These are phyloP conservation scores for Tipula vernalis DNA, from an alignment of 2,888 invertebrate genomes.

Conservation along the genomic window DNA sequence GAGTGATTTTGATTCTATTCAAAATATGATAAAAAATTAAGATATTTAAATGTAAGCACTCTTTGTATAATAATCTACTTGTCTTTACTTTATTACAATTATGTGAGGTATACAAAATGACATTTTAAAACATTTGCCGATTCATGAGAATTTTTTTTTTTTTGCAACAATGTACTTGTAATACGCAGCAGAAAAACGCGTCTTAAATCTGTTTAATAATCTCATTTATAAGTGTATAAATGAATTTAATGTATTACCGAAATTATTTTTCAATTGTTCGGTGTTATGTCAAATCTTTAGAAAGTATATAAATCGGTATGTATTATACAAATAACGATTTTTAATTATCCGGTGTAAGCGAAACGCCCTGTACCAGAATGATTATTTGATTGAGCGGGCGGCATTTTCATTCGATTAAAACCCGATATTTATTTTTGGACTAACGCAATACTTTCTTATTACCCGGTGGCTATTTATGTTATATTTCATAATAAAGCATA, in stretches of 20 bases:
- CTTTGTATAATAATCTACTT: not conserved
- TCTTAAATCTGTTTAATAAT: not conserved
- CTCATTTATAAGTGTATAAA: not conserved
- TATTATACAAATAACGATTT: not conserved
- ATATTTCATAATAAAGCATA: not conserved
- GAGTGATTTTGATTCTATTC: not conserved
- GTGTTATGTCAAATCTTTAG: not conserved
- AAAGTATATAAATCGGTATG: not conserved
- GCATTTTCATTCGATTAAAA: not conserved
- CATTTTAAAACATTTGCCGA: not conserved
- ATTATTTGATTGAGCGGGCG: not conserved
- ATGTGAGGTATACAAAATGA: not conserved
- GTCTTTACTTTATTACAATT: not conserved
- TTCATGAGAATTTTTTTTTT: not conserved
- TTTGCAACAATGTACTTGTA: not conserved
- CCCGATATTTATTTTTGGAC: not conserved
- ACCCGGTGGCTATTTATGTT: not conserved
- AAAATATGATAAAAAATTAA: not conserved
- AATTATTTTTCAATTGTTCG: not conserved
- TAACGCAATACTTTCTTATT: not conserved
- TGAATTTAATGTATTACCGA: not conserved
- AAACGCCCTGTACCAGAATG: not conserved
- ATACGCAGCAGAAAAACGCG: not conserved
- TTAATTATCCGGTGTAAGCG: not conserved
- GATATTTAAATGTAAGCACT: not conserved